Evolutionary conservation across 1,140 invertebrate species (phyloP).

Genomic region (Drosophila ohnishii): DNA sequence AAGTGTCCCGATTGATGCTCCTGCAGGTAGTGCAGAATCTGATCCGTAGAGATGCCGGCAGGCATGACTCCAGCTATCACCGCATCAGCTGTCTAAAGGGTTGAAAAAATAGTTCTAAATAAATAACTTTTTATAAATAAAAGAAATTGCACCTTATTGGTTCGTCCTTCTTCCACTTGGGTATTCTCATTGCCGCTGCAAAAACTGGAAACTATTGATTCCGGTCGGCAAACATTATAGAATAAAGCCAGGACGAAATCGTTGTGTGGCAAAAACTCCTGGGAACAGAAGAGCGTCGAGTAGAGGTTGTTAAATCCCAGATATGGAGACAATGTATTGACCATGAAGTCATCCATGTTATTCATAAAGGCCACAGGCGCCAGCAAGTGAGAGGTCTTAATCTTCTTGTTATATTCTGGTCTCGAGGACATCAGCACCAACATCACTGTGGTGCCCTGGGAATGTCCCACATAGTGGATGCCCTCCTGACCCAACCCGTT

Average conservation of each 20-base stretch:
- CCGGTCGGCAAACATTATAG: conserved; percentile 83
- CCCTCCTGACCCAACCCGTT: conserved; percentile 80
- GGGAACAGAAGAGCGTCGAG: conserved; percentile 37
- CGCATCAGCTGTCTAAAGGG: conserved; percentile 84
- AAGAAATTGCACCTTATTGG: conserved; percentile 10
- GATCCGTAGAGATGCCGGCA: conserved; percentile 89
- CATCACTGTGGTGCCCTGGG: conserved; percentile 85
- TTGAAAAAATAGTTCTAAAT: conserved; percentile 66
- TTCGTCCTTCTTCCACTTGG: conserved; percentile 1
- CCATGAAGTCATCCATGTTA: conserved; percentile 29
- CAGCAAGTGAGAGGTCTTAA: conserved; percentile 85
- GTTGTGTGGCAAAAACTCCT: conserved; percentile 57
- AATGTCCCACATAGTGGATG: conserved; percentile 83
- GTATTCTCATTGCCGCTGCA: conserved; percentile 21
- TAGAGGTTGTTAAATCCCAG: conserved; percentile 74
- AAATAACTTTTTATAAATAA: conserved; percentile 60
- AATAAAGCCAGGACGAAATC: conserved; percentile 50
- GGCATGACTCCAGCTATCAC: conserved; percentile 86
- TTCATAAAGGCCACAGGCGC: conserved; percentile 84
- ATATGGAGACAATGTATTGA: conserved; percentile 28
- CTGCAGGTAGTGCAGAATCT: conserved; percentile 88
- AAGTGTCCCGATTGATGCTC: conserved; percentile 83
- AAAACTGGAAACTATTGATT: conserved; percentile 54
- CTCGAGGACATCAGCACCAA: conserved; percentile 86
- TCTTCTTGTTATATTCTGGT: conserved; percentile 87